phyloP scores from a whole-genome alignment of 2,888 invertebrate species.

The Empis stercorea region DNA sequence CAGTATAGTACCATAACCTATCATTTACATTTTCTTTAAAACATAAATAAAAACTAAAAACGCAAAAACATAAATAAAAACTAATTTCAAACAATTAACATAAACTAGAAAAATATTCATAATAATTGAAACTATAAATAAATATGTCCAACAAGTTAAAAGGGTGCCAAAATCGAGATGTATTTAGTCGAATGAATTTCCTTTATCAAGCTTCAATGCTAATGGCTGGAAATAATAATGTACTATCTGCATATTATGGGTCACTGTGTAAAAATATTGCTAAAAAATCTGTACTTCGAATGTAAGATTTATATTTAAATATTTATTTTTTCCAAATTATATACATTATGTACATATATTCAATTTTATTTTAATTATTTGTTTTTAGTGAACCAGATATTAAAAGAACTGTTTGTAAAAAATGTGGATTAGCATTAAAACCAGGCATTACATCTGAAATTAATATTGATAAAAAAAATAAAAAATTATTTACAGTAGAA shows the following conservation, averaged over 20 bases:
- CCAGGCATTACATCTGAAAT: conserved; percentile 27
- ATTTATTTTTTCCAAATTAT: background rate
- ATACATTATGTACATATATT: no score
- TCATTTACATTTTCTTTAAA: no score
- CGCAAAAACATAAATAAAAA: no score
- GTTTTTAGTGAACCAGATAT: conserved; percentile 27
- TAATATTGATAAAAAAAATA: background rate
- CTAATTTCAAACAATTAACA: no score
- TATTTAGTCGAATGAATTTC: conserved; percentile 31
- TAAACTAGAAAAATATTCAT: no score
- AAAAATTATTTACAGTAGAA: conserved; percentile 14
- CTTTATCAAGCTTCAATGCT: conserved; percentile 32
- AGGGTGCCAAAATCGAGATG: conserved; percentile 20
- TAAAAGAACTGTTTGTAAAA: conserved; percentile 30
- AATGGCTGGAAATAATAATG: conserved; percentile 26
- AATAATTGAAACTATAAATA: no score
- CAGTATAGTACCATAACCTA: no score
- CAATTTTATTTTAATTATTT: no score
- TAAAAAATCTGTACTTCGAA: conserved; percentile 28
- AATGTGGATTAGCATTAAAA: conserved; percentile 26
- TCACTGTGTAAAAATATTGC: conserved; percentile 28
- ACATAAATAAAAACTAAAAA: no score
- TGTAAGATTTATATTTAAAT: conserved; percentile 17
- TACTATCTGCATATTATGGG: conserved; percentile 30
- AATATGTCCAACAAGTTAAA: background rate